Conservation (phyloP, 2,113 vertebrate genomes). For the Suricata suricatta region DNA sequence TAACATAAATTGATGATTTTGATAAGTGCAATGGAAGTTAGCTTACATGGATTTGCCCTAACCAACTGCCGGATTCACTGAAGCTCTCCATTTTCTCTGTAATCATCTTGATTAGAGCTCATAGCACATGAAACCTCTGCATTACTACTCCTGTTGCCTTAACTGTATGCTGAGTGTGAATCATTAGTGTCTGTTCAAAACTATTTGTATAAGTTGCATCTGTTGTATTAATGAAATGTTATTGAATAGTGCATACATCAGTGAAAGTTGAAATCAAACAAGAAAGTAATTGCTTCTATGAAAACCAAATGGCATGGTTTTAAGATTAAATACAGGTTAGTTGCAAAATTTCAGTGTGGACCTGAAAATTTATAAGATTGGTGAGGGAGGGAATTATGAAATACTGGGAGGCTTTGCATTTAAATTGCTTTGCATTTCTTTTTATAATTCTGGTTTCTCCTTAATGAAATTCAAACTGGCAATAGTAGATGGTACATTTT, state of each 20-base stretch:
- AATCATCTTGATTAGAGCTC: not conserved
- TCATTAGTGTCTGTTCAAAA: not conserved
- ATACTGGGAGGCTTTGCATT: not conserved
- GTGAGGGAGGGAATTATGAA: not conserved
- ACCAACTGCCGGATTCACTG: not conserved
- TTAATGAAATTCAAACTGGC: not conserved
- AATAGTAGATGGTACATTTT: not conserved
- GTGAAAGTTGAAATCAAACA: not conserved
- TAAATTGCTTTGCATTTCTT: not conserved
- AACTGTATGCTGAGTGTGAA: not conserved
- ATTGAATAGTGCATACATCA: not conserved
- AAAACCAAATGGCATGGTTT: not conserved
- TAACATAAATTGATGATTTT: slow-evolving; percentile 11
- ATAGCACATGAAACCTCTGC: not conserved
- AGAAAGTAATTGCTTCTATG: not conserved
- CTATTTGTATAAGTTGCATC: not conserved
- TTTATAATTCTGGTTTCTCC: not conserved
- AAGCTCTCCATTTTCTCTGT: not conserved
- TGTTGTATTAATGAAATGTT: not conserved
- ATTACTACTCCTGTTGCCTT: not conserved
- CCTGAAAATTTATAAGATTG: not conserved
- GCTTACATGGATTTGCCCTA: not conserved
- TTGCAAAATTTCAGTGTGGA: not conserved
- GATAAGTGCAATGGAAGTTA: not conserved
- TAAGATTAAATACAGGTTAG: not conserved